These are phyloP conservation scores for Ochropleura leucogaster DNA, from an alignment of 2,888 invertebrate species.

Conservation along the genomic window DNA sequence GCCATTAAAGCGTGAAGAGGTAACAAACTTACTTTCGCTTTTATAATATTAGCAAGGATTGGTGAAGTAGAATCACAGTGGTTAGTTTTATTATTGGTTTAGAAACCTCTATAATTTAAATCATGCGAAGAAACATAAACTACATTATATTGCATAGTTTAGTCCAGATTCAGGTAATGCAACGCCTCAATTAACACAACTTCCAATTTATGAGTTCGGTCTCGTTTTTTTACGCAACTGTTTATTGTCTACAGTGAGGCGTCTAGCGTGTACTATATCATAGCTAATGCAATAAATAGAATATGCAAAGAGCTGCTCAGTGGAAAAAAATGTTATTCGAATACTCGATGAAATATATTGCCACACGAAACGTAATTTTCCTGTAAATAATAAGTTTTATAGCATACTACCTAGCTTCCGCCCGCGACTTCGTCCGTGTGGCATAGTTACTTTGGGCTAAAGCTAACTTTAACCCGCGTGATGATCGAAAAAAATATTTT, in stretches of 20 bases:
- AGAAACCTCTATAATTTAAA: background rate
- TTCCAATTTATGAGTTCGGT: constrained; percentile 45
- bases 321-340: background rate
- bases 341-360: background rate
- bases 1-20: too few relatives aligned
- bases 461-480: too few relatives aligned
- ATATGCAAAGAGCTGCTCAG: constrained; percentile 41
- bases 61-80: background rate
- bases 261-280: constrained; percentile 10
- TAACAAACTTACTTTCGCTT: too few relatives aligned
- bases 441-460: too few relatives aligned
- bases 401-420: too few relatives aligned
- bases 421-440: too few relatives aligned
- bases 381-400: background rate
- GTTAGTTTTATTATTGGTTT: background rate
- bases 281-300: constrained; percentile 30
- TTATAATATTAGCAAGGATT: too few relatives aligned
- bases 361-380: background rate
- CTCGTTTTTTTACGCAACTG: constrained; percentile 30
- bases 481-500: too few relatives aligned
- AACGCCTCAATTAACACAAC: constrained; percentile 35
- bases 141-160: constrained; percentile 19
- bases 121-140: constrained; percentile 1
- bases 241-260: constrained; percentile 32
- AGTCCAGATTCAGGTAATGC: constrained; percentile 31